These are phyloP conservation scores for Eidolon helvum DNA, from an alignment of 2,113 vertebrate species.

Conservation along the genomic window DNA sequence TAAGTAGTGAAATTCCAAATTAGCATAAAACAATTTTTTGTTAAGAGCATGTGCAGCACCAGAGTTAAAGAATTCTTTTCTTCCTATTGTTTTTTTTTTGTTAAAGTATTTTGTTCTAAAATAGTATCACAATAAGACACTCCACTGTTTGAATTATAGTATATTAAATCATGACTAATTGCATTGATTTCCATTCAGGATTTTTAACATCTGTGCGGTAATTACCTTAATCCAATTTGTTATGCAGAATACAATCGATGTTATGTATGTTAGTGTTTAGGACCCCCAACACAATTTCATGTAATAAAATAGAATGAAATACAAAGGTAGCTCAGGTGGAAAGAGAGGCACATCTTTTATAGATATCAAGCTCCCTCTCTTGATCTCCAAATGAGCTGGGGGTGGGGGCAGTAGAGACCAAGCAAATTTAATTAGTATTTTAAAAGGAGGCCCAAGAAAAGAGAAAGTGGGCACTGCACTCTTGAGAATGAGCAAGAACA, in stretches of 20 bases:
- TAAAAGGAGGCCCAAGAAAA: constrained; percentile 63
- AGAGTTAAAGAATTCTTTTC: constrained; percentile 46
- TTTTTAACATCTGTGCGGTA: constrained; percentile 80
- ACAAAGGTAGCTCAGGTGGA: constrained; percentile 76
- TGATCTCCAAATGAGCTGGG: constrained; percentile 69
- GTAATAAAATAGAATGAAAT: constrained; percentile 72
- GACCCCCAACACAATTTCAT: constrained; percentile 67
- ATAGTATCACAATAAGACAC: constrained; percentile 79
- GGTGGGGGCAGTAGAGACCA: background rate
- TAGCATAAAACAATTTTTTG: constrained; percentile 49
- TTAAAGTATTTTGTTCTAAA: constrained; percentile 78
- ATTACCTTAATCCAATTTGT: constrained; percentile 81
- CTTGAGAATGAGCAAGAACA: constrained; percentile 21
- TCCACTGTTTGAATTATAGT: constrained; percentile 78
- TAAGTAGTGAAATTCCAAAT: constrained; percentile 69
- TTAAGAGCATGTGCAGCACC: constrained; percentile 65
- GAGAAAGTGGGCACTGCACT: background rate
- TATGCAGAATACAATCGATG: constrained; percentile 77
- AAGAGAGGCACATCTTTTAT: constrained; percentile 70
- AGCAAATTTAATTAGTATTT: constrained; percentile 76
- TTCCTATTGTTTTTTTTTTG: background rate
- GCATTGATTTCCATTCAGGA: constrained; percentile 75
- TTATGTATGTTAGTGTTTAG: constrained; percentile 76
- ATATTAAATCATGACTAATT: constrained; percentile 80
- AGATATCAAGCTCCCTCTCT: constrained; percentile 58